Evolutionary conservation across 2,797 vertebrate species (phyloP).

Genomic region (Myotis vivesi): DNA sequence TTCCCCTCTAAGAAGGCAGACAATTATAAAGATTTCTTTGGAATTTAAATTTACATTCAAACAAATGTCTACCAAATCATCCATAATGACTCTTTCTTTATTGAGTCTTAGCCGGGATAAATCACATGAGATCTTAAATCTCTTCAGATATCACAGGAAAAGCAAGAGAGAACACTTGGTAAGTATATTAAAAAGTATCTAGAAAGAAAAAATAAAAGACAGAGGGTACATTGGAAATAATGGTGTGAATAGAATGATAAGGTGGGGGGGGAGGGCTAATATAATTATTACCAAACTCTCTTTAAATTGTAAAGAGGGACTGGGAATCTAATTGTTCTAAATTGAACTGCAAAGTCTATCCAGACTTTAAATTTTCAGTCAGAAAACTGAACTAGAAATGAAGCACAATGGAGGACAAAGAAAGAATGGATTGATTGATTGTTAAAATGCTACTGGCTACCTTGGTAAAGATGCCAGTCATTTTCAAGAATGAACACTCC

Average conservation of each 20-base stretch:
- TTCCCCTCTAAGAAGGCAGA: background rate
- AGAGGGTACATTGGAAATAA: background rate
- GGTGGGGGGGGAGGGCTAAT: background rate
- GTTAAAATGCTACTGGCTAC: background rate
- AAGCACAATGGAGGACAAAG: background rate
- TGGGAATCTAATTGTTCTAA: background rate
- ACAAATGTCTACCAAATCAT: background rate
- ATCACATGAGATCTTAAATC: background rate
- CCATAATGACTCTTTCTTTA: background rate
- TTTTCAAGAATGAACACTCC: background rate
- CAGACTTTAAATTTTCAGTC: background rate
- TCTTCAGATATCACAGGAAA: background rate
- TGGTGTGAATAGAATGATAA: background rate
- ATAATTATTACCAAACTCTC: background rate
- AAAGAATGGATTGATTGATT: background rate
- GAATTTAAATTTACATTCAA: background rate
- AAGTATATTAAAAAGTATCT: background rate
- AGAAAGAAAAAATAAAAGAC: background rate
- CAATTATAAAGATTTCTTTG: background rate
- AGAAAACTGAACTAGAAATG: background rate
- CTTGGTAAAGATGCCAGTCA: rapidly evolving
- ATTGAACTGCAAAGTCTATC: background rate
- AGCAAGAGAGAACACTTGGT: background rate
- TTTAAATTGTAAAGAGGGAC: background rate
- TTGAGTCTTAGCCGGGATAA: background rate